phyloP scores from a whole-genome alignment of 2,888 invertebrate genomes.

The Lymantria dispar region DNA sequence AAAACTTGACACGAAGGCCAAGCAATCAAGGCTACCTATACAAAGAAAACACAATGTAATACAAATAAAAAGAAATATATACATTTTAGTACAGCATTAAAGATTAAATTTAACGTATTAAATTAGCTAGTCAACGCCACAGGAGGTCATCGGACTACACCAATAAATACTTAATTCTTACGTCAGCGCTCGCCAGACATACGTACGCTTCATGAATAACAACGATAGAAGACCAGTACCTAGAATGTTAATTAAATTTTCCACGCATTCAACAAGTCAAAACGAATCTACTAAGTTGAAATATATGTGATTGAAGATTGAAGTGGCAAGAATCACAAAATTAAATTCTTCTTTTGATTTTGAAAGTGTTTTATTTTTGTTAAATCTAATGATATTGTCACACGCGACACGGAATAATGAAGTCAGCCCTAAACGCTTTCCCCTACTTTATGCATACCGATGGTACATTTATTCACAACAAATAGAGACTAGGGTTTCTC shows the following conservation, averaged over 20 bases:
- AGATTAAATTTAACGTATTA: conserved; percentile 18
- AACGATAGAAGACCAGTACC: conserved; percentile 61
- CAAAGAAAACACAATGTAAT: conserved; percentile 9
- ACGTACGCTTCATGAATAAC: conserved; percentile 75
- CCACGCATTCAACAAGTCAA: conserved; percentile 53
- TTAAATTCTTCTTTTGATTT: not conserved
- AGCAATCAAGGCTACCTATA: conserved; percentile 21
- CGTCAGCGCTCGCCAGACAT: conserved; percentile 69
- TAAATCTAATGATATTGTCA: too few relatives aligned
- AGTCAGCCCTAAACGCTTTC: too few relatives aligned
- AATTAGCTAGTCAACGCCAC: conserved; percentile 45
- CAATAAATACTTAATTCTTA: conserved; percentile 56
- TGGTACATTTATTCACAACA: too few relatives aligned
- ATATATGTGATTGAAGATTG: not conserved
- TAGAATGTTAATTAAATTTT: conserved; percentile 75
- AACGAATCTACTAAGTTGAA: conserved; percentile 34
- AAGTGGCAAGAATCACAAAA: not conserved
- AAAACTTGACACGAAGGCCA: conserved; percentile 17
- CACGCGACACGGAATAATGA: too few relatives aligned
- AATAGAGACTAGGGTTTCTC: too few relatives aligned
- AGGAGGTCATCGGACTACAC: conserved; percentile 69
- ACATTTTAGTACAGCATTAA: conserved; percentile 17
- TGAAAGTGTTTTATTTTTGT: too few relatives aligned
- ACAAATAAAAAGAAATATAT: conserved; percentile 19
- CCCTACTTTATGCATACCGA: too few relatives aligned